phyloP scores from a whole-genome alignment of 2,888 invertebrate genomes.

The Eupithecia pulchellata region DNA sequence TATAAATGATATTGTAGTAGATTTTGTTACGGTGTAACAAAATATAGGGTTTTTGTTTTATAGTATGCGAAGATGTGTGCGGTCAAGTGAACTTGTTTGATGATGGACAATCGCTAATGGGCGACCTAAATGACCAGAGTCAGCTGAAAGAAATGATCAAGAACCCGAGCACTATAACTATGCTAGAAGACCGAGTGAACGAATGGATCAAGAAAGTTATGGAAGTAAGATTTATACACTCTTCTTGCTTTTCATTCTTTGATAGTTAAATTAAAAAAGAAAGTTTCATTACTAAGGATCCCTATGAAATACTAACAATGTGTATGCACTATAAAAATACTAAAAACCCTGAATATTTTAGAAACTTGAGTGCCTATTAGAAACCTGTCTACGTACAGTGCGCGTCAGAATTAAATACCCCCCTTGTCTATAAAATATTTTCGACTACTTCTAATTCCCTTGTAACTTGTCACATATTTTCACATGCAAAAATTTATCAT shows the following conservation, averaged over 20 bases:
- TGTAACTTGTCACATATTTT: no score
- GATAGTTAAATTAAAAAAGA: neutral
- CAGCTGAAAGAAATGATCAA: slow-evolving; percentile 90
- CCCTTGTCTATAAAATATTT: no score
- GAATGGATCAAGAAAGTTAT: slow-evolving; percentile 93
- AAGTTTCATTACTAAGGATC: no score
- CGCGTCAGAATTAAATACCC: no score
- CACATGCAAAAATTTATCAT: no score
- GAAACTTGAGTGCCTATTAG: no score
- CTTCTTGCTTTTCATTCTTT: neutral
- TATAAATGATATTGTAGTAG: neutral
- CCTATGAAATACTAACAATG: neutral
- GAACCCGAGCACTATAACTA: slow-evolving; percentile 87
- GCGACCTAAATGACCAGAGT: slow-evolving; percentile 85
- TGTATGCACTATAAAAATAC: neutral
- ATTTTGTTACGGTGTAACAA: neutral
- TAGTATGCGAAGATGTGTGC: slow-evolving; percentile 94
- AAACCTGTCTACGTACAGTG: no score
- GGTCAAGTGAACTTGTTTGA: slow-evolving; percentile 91
- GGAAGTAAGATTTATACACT: slow-evolving; percentile 79
- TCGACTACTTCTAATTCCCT: no score
- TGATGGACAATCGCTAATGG: slow-evolving; percentile 88
- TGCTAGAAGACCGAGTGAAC: slow-evolving; percentile 90
- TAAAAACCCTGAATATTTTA: no score
- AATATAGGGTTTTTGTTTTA: neutral